phyloP scores from a whole-genome alignment of 2,888 invertebrate species.

The Automeris io region DNA sequence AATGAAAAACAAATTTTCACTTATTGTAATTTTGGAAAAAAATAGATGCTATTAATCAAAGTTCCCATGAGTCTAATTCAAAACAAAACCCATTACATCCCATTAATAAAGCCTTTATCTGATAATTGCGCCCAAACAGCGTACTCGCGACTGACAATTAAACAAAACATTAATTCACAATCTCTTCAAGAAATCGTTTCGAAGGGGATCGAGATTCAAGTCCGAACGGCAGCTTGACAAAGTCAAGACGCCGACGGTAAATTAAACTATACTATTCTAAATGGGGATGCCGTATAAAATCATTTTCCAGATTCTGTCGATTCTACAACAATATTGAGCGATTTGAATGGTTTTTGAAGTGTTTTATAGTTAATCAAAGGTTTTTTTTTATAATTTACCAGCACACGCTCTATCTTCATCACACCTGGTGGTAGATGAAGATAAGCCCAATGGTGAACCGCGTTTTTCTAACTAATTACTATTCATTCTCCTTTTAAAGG shows the following conservation, averaged over 20 bases:
- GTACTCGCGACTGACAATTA: conserved; percentile 42
- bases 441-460: too few relatives aligned
- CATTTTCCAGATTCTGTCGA: conserved; percentile 7
- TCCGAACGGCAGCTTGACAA: conserved; percentile 37
- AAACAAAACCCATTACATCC: not conserved
- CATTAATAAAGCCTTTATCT: not conserved
- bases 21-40: too few relatives aligned
- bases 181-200: conserved; percentile 61
- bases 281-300: not conserved
- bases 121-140: conserved; percentile 13
- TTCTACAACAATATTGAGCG: too few relatives aligned
- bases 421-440: too few relatives aligned
- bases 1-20: too few relatives aligned
- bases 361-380: too few relatives aligned
- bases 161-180: conserved; percentile 59
- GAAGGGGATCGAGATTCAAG: conserved; percentile 44
- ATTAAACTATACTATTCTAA: conserved; percentile 59
- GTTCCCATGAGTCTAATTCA: not conserved
- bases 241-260: conserved; percentile 62
- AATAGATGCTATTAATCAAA: not conserved
- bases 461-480: too few relatives aligned
- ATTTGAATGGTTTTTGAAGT: too few relatives aligned
- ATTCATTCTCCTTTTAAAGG: too few relatives aligned
- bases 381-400: too few relatives aligned
- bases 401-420: too few relatives aligned